A percentile compares a stretch with the other conserved stretches of the same genome.
phyloP scores from a whole-genome alignment of 2,888 invertebrate species.

The Zeuzera pyrina region DNA sequence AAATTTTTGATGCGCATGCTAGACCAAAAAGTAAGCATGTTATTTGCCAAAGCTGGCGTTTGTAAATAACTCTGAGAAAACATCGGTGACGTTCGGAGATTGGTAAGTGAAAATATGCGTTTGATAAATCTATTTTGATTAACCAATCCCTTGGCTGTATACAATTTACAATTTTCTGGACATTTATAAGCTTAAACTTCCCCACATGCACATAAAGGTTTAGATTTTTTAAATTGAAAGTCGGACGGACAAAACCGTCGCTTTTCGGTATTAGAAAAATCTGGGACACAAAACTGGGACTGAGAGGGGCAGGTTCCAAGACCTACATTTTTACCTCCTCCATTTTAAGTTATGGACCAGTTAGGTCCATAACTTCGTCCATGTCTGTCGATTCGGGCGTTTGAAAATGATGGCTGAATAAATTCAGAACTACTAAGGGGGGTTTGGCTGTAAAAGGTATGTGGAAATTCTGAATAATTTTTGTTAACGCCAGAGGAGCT shows the following conservation, averaged over 20 bases:
- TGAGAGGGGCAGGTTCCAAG: constrained; percentile 6
- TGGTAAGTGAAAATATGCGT: constrained; percentile 5
- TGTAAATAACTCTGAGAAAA: constrained; percentile 5
- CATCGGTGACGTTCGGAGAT: constrained; percentile 1
- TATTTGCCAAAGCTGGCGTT: constrained; percentile 10
- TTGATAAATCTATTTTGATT: constrained; percentile 3
- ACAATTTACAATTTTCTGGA: constrained; percentile 7
- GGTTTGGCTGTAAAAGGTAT: constrained; percentile 7
- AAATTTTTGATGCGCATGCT: constrained; percentile 11
- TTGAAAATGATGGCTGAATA: background rate
- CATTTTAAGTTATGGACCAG: no score
- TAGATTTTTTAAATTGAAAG: constrained; percentile 18
- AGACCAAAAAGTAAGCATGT: constrained; percentile 17
- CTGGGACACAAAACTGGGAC: constrained; percentile 19
- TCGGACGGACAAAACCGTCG: constrained; percentile 16
- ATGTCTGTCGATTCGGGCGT: background rate
- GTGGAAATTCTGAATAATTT: constrained; percentile 7
- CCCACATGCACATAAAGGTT: constrained; percentile 16
- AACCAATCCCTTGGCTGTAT: constrained; percentile 4
- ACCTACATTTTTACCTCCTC: no score
- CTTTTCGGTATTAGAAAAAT: constrained; percentile 20
- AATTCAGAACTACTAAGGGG: constrained; percentile 1
- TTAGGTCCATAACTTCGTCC: background rate
- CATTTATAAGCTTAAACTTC: constrained; percentile 18
- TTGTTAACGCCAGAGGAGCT: constrained; percentile 4